A percentile compares a stretch with the other conserved stretches of the same genome.
Evolutionary conservation across 2,797 vertebrate species (phyloP).

Genomic region (Cetoscarus ocellatus): DNA sequence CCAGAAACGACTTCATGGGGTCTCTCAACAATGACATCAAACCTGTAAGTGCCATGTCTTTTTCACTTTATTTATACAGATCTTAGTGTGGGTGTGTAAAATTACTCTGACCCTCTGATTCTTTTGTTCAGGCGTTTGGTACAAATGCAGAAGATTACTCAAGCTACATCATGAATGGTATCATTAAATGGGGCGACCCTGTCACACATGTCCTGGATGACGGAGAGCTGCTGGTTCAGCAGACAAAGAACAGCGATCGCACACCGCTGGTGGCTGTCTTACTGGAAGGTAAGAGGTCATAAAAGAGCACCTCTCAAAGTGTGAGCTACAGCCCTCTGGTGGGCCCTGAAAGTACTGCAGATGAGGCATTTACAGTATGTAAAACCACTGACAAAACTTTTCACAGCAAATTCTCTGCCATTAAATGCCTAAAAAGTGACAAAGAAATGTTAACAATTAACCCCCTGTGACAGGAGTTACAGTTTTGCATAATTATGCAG

Average conservation of each 20-base stretch:
- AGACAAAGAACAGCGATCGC: slow-evolving; percentile 97
- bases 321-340: too few species aligned
- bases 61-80: not conserved
- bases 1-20: slow-evolving; percentile 91
- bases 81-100: not conserved
- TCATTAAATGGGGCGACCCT: slow-evolving; percentile 98
- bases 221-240: slow-evolving; percentile 95
- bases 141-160: slow-evolving; percentile 98
- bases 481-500: too few species aligned
- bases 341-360: too few species aligned
- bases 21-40: slow-evolving; percentile 98
- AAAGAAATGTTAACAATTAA: too few species aligned
- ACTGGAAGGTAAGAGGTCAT: slow-evolving; percentile 88
- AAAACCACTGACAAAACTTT: too few species aligned
- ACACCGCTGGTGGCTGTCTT: slow-evolving; percentile 95
- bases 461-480: too few species aligned
- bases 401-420: too few species aligned
- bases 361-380: too few species aligned
- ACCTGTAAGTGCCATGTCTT: slow-evolving; percentile 84
- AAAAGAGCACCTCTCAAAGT: not conserved
- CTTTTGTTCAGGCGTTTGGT: slow-evolving; percentile 90
- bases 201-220: slow-evolving; percentile 94
- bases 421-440: too few species aligned
- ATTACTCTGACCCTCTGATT: not conserved
- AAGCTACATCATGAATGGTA: slow-evolving; percentile 98